Base-by-base conservation (phyloP, 1,140 invertebrate genomes). In the Bombus pascuorum region DNA sequence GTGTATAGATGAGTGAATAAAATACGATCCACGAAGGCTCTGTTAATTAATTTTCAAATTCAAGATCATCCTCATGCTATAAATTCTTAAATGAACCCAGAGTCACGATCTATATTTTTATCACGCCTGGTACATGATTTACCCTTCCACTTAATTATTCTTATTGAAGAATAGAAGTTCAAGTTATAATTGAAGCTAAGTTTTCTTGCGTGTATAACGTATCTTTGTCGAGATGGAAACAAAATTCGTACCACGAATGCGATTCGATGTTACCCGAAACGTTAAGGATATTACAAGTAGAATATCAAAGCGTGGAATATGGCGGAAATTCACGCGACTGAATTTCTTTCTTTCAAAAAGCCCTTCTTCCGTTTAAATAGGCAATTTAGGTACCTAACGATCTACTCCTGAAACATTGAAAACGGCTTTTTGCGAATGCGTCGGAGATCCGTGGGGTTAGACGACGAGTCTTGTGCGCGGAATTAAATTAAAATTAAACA, bases 401-500 rank as follows among this genome's bases (percentile, higher is more conserved):
- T 5, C 12, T 9, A 28, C n/a, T 34, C 32, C 47, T 18, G 47
- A 25, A 44, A 42, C 22, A 25, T 34, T 22, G 32, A 4, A 25
- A 47, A 34, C 3, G 18, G 47, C 5, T 5, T 42, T 32, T n/a
- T n/a, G 28, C 34, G 2, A 42, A 53, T 53, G 15, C 44, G 44
- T 59, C 66, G 34, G 12, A 15, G 10, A 13, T 13, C 22, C 28
- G 6, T 25, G 25, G 12, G 9, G 32, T 75, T 25, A 34, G 32
- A 75, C 73, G 39, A 15, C 12, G 70, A 44, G 39, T 9, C 34
- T 39, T 37, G 1, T 62, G 22, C 13, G 9, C 12, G n/a, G 25
- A n/a, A 68, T 83, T 76, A 47, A 66, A 77, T 77, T 42, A 22
- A 77, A 77, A 32, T 77, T 83, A 78, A 42, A 32, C 10, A 65